phyloP scores from a whole-genome alignment of 2,888 invertebrate species.

The Criorhina ranunculi region DNA sequence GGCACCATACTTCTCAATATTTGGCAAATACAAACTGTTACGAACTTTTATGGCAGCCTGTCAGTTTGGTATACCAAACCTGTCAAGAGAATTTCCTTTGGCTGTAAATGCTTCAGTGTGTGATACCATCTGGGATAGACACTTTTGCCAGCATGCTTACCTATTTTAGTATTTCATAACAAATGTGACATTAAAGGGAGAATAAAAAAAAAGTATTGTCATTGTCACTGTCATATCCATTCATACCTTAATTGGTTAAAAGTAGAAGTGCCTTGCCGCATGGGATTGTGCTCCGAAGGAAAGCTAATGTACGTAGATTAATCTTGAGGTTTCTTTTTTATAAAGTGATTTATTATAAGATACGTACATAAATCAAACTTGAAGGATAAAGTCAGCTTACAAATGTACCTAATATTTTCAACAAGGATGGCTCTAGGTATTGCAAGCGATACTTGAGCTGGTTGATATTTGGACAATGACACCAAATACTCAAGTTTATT shows the following conservation, averaged over 20 bases:
- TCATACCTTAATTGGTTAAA: neutral
- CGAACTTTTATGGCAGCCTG: neutral
- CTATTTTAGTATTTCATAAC: conserved; percentile 11
- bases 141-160: neutral
- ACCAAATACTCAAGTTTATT: no score
- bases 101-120: neutral
- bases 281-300: neutral
- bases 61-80: conserved; percentile 7
- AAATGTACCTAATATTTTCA: no score
- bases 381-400: no score
- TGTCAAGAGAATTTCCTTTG: conserved; percentile 10
- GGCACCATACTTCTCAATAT: conserved; percentile 1
- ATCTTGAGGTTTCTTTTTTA: no score
- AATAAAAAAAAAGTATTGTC: neutral
- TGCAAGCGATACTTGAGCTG: no score
- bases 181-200: neutral
- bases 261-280: neutral
- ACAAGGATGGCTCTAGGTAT: no score
- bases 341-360: no score
- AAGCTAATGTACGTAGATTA: no score
- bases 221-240: no score
- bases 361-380: no score
- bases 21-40: neutral
- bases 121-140: neutral
- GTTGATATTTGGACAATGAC: no score